Evolutionary conservation across 35 echinoderm and acorn worm species (phyloP).

Genomic region (Amphiura filiformis): DNA sequence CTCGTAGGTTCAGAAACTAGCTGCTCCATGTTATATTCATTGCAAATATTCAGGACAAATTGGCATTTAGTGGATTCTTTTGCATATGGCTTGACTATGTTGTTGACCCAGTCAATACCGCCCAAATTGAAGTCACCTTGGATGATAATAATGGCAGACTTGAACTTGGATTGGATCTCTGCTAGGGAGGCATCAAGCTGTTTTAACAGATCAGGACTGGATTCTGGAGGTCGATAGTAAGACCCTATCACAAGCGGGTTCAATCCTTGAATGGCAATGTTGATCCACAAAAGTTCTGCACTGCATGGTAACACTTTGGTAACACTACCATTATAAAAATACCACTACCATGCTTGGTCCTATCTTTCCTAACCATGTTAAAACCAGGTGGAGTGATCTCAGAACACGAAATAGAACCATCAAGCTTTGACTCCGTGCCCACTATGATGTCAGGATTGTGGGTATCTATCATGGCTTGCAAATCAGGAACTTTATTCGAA

Average conservation of each 20-base stretch:
- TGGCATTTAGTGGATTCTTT: constrained; percentile 46
- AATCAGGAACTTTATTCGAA: constrained; percentile 27
- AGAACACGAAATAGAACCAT: neutral
- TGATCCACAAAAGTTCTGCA: constrained; percentile 36
- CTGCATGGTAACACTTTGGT: constrained; percentile 7
- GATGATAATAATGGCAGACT: constrained; percentile 11
- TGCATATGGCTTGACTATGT: no score
- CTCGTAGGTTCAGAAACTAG: constrained; percentile 19
- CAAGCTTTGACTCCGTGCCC: constrained; percentile 10
- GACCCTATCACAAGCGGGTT: constrained; percentile 10
- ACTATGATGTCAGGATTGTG: constrained; percentile 23
- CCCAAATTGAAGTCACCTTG: constrained; percentile 31
- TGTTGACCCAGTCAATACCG: no score
- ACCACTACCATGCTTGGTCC: constrained; percentile 19
- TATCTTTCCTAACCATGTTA: neutral
- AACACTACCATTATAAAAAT: neutral
- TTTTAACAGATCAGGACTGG: neutral
- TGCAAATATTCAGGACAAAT: constrained; percentile 28
- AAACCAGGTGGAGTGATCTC: constrained; percentile 29
- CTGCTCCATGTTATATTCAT: constrained; percentile 19
- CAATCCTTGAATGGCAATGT: constrained; percentile 19
- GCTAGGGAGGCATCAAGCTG: constrained; percentile 21
- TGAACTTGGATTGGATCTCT: no score
- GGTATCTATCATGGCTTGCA: constrained; percentile 30
- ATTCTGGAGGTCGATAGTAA: constrained; percentile 10